Evolutionary conservation across 2,113 vertebrate species (phyloP), one percentile per base, ranked within the genome.

Genomic region (Henicopernis longicauda): DNA sequence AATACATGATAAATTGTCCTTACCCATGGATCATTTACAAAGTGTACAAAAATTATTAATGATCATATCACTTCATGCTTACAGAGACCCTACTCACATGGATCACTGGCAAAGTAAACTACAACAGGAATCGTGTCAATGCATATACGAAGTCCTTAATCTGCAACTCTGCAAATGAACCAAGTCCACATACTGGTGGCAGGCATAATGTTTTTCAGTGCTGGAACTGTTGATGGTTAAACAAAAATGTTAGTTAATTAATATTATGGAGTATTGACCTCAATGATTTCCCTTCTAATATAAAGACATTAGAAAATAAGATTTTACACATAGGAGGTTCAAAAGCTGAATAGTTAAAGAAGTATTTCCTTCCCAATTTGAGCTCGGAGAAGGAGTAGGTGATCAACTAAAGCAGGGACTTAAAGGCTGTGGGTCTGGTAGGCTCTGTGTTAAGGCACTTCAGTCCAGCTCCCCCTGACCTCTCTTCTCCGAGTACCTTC

Each of bases 91-190:
- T 79, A 63, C 50, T 82, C 32, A 32, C 66, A 76, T 25, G 91
- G 70, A 79, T 95, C 95, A 87, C 57, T 61, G 73, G n/a, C 38
- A 96, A 91, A 94, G 84, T 44, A 91, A 93, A 94, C 81, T 81
- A 40, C 55, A 90, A 13, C n/a, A 77, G 22, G 45, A 87, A 57
- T 13, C 2, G 2, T 81, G 50, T 65, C 55, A 94, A 29, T 66
- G 22, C 1, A 2, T 83, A 44, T 31, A n/a, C 47, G 12, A 57
- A 65, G 65, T 44, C 32, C 50, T 86, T 81, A 91, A 94, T 85
- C 16, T 82, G 44, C 29, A 66, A 32, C 9, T 63, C 44, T 91
- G 52, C 44, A 82, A 93, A 72, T 89, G 76, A 93, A 79, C 65
- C 32, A 59, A 71, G 20, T 72, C 47, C 19, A 19, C 52, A 55